Conservation (phyloP, 2,888 invertebrate genomes). For the Plebejus melissa region DNA sequence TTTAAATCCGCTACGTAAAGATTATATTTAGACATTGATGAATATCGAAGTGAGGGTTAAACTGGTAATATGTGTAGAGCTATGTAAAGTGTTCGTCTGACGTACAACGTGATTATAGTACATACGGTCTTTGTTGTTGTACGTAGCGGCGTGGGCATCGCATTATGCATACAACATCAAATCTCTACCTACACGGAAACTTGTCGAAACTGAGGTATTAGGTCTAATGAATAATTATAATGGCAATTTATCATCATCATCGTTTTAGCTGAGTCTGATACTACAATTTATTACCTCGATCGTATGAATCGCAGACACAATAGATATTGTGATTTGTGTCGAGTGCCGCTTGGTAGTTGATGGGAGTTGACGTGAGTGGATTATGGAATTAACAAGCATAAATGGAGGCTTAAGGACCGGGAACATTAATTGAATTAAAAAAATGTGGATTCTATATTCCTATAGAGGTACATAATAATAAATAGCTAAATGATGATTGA, state of each 20-base stretch:
- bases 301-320: no score
- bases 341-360: no score
- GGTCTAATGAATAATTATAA: background rate
- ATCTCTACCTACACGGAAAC: conserved; percentile 23
- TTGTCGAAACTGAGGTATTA: background rate
- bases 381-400: no score
- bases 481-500: no score
- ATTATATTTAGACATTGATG: background rate
- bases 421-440: no score
- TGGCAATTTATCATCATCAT: background rate
- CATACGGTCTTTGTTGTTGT: conserved; percentile 8
- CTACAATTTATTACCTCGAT: no score
- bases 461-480: no score
- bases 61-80: background rate
- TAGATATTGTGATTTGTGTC: no score
- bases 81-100: conserved; percentile 1
- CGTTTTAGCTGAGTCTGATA: background rate
- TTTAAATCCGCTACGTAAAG: background rate
- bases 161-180: conserved; percentile 21
- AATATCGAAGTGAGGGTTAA: conserved; percentile 5
- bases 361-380: no score
- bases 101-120: background rate
- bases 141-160: conserved; percentile 13
- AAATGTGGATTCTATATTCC: no score
- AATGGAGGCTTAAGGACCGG: no score